Conservation (phyloP, 1,140 invertebrate genomes). For the Ips typographus region DNA sequence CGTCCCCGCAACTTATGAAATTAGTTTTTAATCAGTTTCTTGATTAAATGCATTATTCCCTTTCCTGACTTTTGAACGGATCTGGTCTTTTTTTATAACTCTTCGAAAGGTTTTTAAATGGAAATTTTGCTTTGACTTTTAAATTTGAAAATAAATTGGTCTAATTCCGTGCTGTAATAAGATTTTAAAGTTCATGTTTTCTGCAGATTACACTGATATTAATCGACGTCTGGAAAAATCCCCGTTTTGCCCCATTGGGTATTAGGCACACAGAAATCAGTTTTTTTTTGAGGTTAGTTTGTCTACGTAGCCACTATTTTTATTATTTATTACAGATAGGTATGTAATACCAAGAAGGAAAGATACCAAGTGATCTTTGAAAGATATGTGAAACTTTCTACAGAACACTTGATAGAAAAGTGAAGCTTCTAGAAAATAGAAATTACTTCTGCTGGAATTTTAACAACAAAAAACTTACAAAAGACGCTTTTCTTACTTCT, state of each 20-base stretch:
- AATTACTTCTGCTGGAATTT: no score
- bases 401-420: no score
- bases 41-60: constrained; percentile 36
- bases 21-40: constrained; percentile 36
- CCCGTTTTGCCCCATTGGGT: not conserved
- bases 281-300: no score
- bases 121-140: constrained; percentile 19
- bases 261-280: no score
- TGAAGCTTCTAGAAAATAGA: no score
- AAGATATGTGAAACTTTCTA: no score
- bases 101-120: constrained; percentile 18
- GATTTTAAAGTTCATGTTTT: not conserved
- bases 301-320: no score
- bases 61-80: constrained; percentile 21
- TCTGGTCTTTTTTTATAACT: constrained; percentile 10
- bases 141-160: constrained; percentile 9
- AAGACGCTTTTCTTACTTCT: no score
- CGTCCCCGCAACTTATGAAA: constrained; percentile 29
- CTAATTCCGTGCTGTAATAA: not conserved
- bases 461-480: no score
- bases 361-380: no score
- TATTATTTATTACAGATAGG: no score
- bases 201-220: not conserved
- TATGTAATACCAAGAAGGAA: no score
- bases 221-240: not conserved